Evolutionary conservation across 1,140 invertebrate genomes (phyloP).

Genomic region (Drosophila malerkotliana): DNA sequence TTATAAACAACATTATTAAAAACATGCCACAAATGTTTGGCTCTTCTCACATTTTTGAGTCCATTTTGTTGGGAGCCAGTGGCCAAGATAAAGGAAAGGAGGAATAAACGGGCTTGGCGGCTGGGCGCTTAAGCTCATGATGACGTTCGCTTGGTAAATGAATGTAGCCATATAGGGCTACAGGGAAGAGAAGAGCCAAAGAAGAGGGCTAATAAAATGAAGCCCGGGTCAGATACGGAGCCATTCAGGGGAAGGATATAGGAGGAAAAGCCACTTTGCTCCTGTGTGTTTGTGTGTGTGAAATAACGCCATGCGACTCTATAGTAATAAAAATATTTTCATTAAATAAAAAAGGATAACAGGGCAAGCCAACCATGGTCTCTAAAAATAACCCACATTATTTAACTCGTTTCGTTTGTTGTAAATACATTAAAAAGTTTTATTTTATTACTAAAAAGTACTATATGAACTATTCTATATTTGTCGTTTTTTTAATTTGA

Average conservation of each 20-base stretch:
- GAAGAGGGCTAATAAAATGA: conserved; percentile 68
- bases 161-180: conserved; percentile 36
- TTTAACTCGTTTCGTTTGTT: background rate
- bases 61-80: conserved; percentile 68
- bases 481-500: too few relatives aligned
- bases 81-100: conserved; percentile 17
- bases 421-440: too few relatives aligned
- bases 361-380: background rate
- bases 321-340: conserved; percentile 78
- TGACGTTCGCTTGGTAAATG: conserved; percentile 66
- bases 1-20: conserved; percentile 84
- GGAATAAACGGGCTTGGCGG: conserved; percentile 9
- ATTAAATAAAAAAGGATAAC: conserved; percentile 51
- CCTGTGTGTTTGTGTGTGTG: conserved; percentile 21
- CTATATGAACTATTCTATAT: too few relatives aligned
- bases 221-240: conserved; percentile 23
- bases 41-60: conserved; percentile 78
- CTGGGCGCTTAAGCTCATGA: conserved; percentile 53
- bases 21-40: conserved; percentile 83
- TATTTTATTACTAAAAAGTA: too few relatives aligned
- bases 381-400: background rate
- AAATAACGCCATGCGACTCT: conserved; percentile 41
- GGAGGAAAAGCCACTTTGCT: conserved; percentile 7
- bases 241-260: conserved; percentile 16
- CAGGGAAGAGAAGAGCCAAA: conserved; percentile 2